These are phyloP conservation scores for Psophia crepitans DNA, from an alignment of 2,113 vertebrate genomes.

Conservation along the genomic window DNA sequence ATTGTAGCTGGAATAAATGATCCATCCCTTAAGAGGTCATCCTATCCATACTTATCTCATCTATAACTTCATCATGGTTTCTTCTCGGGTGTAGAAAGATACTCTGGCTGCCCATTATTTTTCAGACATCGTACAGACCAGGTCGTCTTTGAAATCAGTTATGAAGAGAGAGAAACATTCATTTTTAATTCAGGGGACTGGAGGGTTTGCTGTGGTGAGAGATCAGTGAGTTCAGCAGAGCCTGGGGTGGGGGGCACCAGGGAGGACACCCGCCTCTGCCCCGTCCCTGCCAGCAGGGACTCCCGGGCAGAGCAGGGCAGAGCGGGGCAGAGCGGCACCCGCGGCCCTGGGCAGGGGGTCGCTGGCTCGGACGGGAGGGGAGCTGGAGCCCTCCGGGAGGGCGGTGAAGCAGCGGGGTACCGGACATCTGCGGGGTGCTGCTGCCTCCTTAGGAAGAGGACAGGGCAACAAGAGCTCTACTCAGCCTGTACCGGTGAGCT, in stretches of 20 bases:
- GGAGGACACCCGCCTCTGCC: not conserved
- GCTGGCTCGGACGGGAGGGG: rapidly evolving
- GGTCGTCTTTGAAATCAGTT: not conserved
- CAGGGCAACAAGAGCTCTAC: rapidly evolving
- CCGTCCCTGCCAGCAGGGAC: rapidly evolving
- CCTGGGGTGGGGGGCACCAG: no score
- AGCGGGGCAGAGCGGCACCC: rapidly evolving
- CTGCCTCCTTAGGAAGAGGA: no score
- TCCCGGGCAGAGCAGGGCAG: no score
- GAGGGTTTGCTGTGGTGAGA: rapidly evolving
- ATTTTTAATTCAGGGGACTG: not conserved
- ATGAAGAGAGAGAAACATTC: not conserved
- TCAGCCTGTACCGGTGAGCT: rapidly evolving
- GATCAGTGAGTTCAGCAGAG: not conserved
- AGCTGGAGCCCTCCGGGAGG: no score
- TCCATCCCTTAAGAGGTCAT: not conserved
- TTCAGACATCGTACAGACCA: not conserved
- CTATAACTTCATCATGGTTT: not conserved
- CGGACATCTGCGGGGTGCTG: rapidly evolving
- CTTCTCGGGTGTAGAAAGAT: not conserved
- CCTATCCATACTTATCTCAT: not conserved
- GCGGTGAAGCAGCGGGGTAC: rapidly evolving
- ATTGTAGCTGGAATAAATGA: not conserved
- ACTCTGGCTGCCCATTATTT: not conserved
- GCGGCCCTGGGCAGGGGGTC: rapidly evolving